These are phyloP conservation scores for Cryptocheilus praepositus DNA, from an alignment of 2,888 invertebrate species.

Conservation along the genomic window DNA sequence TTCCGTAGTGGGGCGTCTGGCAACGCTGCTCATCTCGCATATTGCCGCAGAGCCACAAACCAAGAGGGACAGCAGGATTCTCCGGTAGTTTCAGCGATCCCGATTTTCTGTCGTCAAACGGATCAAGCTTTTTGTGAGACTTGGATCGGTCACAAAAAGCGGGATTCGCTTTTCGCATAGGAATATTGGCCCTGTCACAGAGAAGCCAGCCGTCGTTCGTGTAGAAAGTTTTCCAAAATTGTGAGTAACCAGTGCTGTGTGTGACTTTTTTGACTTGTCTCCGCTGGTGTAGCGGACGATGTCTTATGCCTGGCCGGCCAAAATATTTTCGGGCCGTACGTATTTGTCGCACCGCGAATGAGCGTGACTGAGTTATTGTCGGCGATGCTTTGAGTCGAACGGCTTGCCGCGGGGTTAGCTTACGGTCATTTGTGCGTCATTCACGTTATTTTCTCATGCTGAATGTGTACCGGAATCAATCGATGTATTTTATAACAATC, in stretches of 20 bases:
- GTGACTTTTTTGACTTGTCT: slow-evolving; percentile 29
- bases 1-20: slow-evolving; percentile 7
- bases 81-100: slow-evolving; percentile 56
- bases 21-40: slow-evolving; percentile 41
- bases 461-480: slow-evolving; percentile 51
- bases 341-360: too few species aligned
- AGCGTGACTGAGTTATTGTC: too few species aligned
- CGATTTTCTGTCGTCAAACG: slow-evolving; percentile 75
- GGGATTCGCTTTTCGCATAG: slow-evolving; percentile 75
- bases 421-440: neutral
- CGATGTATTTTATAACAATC: slow-evolving; percentile 65
- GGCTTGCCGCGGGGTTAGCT: neutral
- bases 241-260: slow-evolving; percentile 55
- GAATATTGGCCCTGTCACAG: slow-evolving; percentile 64
- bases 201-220: slow-evolving; percentile 48
- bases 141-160: slow-evolving; percentile 75
- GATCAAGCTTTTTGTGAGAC: slow-evolving; percentile 75
- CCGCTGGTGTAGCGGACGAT: slow-evolving; percentile 41
- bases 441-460: slow-evolving; percentile 20
- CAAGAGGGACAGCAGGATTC: slow-evolving; percentile 57
- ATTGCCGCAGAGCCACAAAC: slow-evolving; percentile 53
- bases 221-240: slow-evolving; percentile 47
- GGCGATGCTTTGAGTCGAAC: too few species aligned
- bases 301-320: slow-evolving; percentile 38
- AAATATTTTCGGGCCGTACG: too few species aligned